Conservation (phyloP, 2,888 invertebrate species). For the Nymphalis urticae region DNA sequence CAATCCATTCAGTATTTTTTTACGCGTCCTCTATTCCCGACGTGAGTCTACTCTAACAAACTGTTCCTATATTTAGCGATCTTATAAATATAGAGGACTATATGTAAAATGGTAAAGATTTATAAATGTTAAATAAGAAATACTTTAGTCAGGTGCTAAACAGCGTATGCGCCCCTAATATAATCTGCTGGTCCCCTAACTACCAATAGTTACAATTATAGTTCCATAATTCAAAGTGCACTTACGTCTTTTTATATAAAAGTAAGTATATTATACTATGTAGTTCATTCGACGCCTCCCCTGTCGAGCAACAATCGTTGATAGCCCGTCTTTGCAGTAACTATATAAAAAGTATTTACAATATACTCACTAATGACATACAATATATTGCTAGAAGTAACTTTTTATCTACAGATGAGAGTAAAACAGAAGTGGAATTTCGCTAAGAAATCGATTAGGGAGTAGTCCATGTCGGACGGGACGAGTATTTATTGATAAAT, state of each 20-base stretch:
- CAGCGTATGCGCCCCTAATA: conserved; percentile 29
- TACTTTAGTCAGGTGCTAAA: conserved; percentile 22
- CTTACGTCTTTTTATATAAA: conserved; percentile 72
- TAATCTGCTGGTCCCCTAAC: conserved; percentile 47
- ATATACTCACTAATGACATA: conserved; percentile 75
- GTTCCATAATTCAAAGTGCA: conserved; percentile 80
- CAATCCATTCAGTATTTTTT: background rate
- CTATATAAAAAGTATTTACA: conserved; percentile 78
- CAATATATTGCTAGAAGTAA: conserved; percentile 75
- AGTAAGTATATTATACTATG: conserved; percentile 63
- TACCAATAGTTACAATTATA: conserved; percentile 59
- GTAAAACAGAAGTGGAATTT: conserved; percentile 57
- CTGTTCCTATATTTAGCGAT: conserved; percentile 37
- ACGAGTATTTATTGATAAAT: conserved; percentile 27
- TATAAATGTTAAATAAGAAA: conserved; percentile 33
- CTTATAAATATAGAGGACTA: conserved; percentile 30
- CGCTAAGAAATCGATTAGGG: conserved; percentile 45
- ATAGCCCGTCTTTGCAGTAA: conserved; percentile 70
- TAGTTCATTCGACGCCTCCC: conserved; percentile 57
- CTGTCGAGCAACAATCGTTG: conserved; percentile 70
- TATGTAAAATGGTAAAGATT: conserved; percentile 30
- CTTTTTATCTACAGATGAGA: conserved; percentile 74
- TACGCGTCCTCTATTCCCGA: conserved; percentile 11
- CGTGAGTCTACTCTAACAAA: conserved; percentile 26
- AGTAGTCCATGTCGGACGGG: conserved; percentile 23